These are phyloP conservation scores for Chymomyza amoena DNA, from an alignment of 2,888 invertebrate genomes.

Conservation along the genomic window DNA sequence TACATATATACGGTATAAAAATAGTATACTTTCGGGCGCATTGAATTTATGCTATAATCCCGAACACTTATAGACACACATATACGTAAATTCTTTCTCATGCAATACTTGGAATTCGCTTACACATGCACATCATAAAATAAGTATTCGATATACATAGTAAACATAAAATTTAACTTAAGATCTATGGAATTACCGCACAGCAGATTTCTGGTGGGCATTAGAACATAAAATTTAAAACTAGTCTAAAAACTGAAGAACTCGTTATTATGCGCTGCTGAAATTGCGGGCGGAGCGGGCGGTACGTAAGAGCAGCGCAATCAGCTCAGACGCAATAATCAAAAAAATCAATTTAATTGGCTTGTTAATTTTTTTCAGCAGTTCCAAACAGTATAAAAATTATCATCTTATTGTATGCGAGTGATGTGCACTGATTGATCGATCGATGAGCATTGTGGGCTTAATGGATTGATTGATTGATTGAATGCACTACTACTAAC, in stretches of 20 bases:
- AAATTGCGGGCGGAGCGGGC: conserved; percentile 13
- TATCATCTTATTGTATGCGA: background rate
- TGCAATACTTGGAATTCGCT: background rate
- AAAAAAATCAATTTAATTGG: conserved; percentile 34
- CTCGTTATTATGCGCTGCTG: background rate
- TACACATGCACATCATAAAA: background rate
- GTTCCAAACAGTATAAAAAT: conserved; percentile 2
- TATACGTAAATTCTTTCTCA: background rate
- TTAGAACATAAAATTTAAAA: conserved; percentile 3
- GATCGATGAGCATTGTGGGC: conserved; percentile 8
- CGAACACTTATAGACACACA: background rate
- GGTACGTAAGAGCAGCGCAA: conserved; percentile 7
- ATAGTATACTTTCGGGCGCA: conserved; percentile 36
- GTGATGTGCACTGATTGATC: conserved; percentile 53
- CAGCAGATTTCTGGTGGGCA: background rate
- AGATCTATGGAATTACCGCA: background rate
- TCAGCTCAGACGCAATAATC: conserved; percentile 42
- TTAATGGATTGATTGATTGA: conserved; percentile 44
- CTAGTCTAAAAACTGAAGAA: background rate
- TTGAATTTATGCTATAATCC: conserved; percentile 6
- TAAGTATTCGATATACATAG: background rate
- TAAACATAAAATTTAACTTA: background rate
- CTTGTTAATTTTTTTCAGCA: conserved; percentile 41
- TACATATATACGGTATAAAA: conserved; percentile 31
- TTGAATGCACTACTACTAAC: background rate